A percentile compares a stretch with the other conserved stretches of the same genome.
These are phyloP conservation scores for Drosophila mettleri DNA, from an alignment of 2,888 invertebrate genomes.

Conservation along the genomic window DNA sequence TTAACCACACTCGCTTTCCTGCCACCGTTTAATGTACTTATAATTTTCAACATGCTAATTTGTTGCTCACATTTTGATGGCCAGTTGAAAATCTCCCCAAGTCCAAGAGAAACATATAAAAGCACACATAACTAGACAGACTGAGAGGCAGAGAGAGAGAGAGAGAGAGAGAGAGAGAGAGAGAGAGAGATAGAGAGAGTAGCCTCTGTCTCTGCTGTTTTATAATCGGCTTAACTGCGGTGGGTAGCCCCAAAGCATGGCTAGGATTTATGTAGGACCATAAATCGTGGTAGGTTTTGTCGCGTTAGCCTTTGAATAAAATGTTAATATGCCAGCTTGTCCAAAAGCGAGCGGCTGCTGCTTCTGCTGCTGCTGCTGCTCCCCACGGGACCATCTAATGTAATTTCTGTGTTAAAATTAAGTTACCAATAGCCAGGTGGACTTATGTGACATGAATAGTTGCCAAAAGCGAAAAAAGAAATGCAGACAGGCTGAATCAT, in stretches of 20 bases:
- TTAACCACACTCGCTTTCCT: constrained; percentile 46
- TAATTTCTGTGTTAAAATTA: constrained; percentile 50
- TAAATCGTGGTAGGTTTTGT: constrained; percentile 66
- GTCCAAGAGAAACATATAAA: background rate
- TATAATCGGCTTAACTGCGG: constrained; percentile 82
- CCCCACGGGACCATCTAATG: constrained; percentile 51
- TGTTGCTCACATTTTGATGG: constrained; percentile 55
- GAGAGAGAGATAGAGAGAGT: constrained; percentile 29
- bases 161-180: constrained; percentile 29
- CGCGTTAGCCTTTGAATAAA: constrained; percentile 51
- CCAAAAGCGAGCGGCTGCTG: constrained; percentile 18
- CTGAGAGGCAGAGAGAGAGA: constrained; percentile 31
- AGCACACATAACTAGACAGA: too few species aligned
- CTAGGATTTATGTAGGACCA: constrained; percentile 74
- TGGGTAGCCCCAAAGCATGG: constrained; percentile 74
- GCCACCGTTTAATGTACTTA: constrained; percentile 55
- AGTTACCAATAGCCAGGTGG: constrained; percentile 48
- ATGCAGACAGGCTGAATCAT: constrained; percentile 7
- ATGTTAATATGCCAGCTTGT: constrained; percentile 55
- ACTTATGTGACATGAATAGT: constrained; percentile 25
- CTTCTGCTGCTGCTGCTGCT: background rate
- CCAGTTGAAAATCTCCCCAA: constrained; percentile 18
- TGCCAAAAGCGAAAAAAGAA: constrained; percentile 31
- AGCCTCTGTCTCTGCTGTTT: constrained; percentile 44
- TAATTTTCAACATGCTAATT: constrained; percentile 65